Evolutionary conservation across 1,140 invertebrate species (phyloP), one percentile per base, ranked within the genome.

Genomic region (Trissolcus basalis): DNA sequence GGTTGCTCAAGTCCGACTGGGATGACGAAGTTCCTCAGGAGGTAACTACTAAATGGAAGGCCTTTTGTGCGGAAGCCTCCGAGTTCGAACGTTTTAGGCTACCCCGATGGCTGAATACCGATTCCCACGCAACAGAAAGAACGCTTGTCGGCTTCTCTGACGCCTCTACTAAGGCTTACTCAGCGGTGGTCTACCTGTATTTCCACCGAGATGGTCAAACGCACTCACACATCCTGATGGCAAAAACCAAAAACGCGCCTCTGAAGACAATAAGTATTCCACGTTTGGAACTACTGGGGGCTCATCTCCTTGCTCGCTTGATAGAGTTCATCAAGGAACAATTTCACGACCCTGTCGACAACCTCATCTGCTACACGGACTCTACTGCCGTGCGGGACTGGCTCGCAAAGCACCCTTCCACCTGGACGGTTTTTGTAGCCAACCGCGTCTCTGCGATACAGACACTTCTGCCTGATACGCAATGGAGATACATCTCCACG

Each of bases 381-480:
- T 87, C 83, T 0, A 75, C 80, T 11, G 81, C 85, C 9, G 73
- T 56, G 0, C 39, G 81, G 3, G 35, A 45, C 8, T 87, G 83
- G 83, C 67, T 86, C 8, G 53, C 51, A 8, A 48, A 44, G 8
- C 27, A 54, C n/a, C 70, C 86, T 1, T 45, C 65, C 32, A 59
- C 65, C 8, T 80, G 79, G 50, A 83, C 89, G 75, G 78, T 72
- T 7, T 89, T 85, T 73, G 85, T 87, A 0, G 78, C 79, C 9
- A 88, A 89, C 76, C 50, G 88, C 4, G 83, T 89, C 5, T 68
- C 80, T 5, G 44, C 85, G 73, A 86, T 89, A 41, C 82, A 85
- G 72, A 55, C 70, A 35, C 12, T 75, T 8, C 60, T 70, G 10
- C 36, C 51, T 6, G 19, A 41, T 0, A 9, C 36, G 0, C 48